Evolutionary conservation across 1,140 invertebrate genomes (phyloP), one percentile per base, ranked within the genome.

Genomic region (Cheumatopsyche charites): DNA sequence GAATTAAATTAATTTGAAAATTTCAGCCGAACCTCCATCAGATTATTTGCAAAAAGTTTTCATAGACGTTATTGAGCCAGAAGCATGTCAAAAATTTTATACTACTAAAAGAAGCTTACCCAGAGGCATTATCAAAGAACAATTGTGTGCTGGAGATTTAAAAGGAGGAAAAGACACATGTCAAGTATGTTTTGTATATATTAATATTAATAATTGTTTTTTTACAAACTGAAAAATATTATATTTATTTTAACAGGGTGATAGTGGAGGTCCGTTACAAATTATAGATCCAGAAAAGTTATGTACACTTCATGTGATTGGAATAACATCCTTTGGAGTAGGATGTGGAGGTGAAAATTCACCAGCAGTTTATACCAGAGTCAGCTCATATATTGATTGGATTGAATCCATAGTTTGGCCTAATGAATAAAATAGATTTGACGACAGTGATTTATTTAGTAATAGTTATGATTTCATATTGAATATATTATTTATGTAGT

Each of bases 91-190:
- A 43, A 80, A 82, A 29, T 77, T 82, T 29, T 89, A 85, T 74
- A 77, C 78, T 6, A n/a, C 15, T 65, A 82, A 41, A 7, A 80
- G 79, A 25, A 78, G 80, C 29, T 72, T 88, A 26, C 80, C 82
- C 0, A 74, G 79, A 11, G 87, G 88, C 4, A 83, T 88, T 19
- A 80, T 80, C 23, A 73, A 80, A 12, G 84, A 78, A 1, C 87
- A 91, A 81, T 72, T 92, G 13, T 92, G 90, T 77, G 91, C 90
- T 0, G 90, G 90, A 13, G 79, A 86, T 49, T 78, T 87, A 62
- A 80, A 84, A 52, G 88, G 88, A 0, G 89, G 89, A 7, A 88
- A 87, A 75, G 91, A 92, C 76, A 90, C 90, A 0, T 92, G 91
- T 76, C 89, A 91, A 81, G 88, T 66, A 47, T 3, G 61, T 36